Evolutionary conservation across 92 coral and sea anemone genomes (phyloP).

Genomic region (Epizoanthus fatuus): DNA sequence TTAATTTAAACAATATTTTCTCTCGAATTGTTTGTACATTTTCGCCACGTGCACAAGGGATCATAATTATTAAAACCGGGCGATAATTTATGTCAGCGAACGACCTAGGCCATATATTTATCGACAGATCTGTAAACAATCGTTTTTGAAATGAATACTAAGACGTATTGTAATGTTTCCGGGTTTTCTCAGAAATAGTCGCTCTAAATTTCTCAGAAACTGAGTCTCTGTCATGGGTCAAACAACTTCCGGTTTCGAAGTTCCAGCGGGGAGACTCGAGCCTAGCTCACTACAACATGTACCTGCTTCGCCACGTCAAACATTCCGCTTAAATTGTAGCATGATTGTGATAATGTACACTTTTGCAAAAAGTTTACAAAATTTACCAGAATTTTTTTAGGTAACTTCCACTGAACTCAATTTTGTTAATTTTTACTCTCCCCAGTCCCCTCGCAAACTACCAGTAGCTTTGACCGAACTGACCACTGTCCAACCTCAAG

Average conservation of each 20-base stretch:
- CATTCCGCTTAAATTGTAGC: background rate
- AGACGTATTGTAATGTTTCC: background rate
- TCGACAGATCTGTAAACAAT: background rate
- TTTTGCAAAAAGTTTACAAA: too few relatives aligned
- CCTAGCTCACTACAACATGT: background rate
- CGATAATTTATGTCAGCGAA: background rate
- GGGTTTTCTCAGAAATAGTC: constrained; percentile 34
- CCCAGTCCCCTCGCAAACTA: background rate
- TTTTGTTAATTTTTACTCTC: background rate
- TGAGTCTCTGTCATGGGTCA: constrained; percentile 17
- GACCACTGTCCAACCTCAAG: background rate
- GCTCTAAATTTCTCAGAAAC: constrained; percentile 21
- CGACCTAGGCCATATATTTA: background rate
- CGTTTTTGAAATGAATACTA: background rate
- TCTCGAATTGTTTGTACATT: too few relatives aligned
- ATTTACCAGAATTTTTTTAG: too few relatives aligned
- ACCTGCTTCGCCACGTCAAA: too few relatives aligned
- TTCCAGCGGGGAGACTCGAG: background rate
- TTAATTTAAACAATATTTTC: too few relatives aligned
- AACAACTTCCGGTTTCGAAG: constrained; percentile 16
- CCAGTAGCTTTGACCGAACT: too few relatives aligned
- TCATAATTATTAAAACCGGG: too few relatives aligned
- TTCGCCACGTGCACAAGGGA: too few relatives aligned
- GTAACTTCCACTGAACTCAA: too few relatives aligned
- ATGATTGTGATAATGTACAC: too few relatives aligned